Evolutionary conservation across 2,797 vertebrate species (phyloP).

Genomic region (Megaceryle alcyon): DNA sequence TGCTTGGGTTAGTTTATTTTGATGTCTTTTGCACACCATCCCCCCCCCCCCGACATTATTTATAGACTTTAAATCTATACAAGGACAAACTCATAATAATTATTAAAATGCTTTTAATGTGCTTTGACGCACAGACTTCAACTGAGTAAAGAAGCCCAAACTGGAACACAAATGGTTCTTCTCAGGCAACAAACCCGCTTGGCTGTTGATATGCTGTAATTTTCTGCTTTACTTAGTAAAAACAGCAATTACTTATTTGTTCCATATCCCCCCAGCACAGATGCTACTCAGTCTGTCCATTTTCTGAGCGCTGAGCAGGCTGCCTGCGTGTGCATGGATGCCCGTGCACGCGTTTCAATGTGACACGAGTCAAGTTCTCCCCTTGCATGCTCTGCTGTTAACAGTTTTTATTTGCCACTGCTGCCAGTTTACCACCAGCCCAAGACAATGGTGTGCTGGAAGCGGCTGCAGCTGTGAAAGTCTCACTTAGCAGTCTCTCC

Average conservation of each 20-base stretch:
- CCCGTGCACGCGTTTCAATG: neutral
- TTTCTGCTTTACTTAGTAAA: constrained; percentile 66
- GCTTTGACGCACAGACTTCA: constrained; percentile 53
- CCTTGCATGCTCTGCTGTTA: neutral
- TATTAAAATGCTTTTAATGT: constrained; percentile 35
- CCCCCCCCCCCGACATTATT: neutral
- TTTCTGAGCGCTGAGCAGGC: constrained; percentile 47
- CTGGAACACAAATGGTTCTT: constrained; percentile 62
- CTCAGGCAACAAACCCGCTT: constrained; percentile 49
- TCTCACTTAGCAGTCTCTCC: neutral
- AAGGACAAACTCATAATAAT: constrained; percentile 1
- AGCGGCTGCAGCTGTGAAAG: neutral
- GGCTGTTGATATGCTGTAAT: constrained; percentile 61
- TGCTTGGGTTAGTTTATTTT: neutral
- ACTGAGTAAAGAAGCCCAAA: constrained; percentile 47
- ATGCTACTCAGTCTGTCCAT: constrained; percentile 78
- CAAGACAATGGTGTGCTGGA: constrained; percentile 19
- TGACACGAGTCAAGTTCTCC: constrained; percentile 16
- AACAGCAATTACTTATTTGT: constrained; percentile 74
- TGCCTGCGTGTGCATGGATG: neutral
- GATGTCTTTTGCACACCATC: neutral
- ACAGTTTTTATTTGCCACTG: neutral
- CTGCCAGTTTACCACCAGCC: constrained; percentile 46
- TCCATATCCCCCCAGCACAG: constrained; percentile 71
- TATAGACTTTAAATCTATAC: neutral